These are phyloP conservation scores for Gymnoscopelus braueri DNA, from an alignment of 2,797 vertebrate genomes.

Conservation along the genomic window DNA sequence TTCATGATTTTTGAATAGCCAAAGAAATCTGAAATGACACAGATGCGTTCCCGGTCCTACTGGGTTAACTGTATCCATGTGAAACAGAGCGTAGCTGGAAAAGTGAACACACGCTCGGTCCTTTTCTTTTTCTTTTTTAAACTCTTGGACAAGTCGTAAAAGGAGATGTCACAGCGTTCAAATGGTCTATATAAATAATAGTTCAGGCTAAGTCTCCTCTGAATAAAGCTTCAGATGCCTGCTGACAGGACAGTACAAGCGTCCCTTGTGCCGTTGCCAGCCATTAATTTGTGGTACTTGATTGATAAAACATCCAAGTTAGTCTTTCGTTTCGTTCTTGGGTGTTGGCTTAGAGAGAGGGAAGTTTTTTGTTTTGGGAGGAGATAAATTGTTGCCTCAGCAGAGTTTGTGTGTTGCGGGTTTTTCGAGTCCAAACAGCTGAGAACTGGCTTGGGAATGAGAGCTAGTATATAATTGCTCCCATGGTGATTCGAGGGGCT, in stretches of 20 bases:
- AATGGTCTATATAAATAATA: background rate
- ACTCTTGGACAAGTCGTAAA: background rate
- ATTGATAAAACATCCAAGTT: background rate
- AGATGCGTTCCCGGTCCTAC: too few relatives aligned
- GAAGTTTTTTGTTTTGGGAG: conserved; percentile 8
- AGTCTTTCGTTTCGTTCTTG: background rate
- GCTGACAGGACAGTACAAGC: background rate
- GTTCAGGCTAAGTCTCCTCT: background rate
- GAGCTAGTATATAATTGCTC: conserved; percentile 11
- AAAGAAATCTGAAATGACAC: too few relatives aligned
- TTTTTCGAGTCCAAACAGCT: conserved; percentile 27
- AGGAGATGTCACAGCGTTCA: conserved; percentile 3
- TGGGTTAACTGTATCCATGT: too few relatives aligned
- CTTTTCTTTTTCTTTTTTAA: too few relatives aligned
- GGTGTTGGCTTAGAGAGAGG: too few relatives aligned
- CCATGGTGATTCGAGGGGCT: conserved; percentile 16
- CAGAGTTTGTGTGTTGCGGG: conserved; percentile 5
- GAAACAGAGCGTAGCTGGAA: background rate
- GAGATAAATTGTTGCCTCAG: conserved; percentile 32
- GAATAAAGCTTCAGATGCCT: conserved; percentile 1
- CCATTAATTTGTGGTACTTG: conserved; percentile 5
- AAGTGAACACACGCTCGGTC: background rate
- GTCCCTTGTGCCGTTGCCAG: background rate
- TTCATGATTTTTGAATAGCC: too few relatives aligned
- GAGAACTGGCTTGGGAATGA: background rate